These are phyloP conservation scores for Nemopilema nomurai DNA, from an alignment of 30 jellyfish, hydroid and myxozoan genomes.

Conservation along the genomic window DNA sequence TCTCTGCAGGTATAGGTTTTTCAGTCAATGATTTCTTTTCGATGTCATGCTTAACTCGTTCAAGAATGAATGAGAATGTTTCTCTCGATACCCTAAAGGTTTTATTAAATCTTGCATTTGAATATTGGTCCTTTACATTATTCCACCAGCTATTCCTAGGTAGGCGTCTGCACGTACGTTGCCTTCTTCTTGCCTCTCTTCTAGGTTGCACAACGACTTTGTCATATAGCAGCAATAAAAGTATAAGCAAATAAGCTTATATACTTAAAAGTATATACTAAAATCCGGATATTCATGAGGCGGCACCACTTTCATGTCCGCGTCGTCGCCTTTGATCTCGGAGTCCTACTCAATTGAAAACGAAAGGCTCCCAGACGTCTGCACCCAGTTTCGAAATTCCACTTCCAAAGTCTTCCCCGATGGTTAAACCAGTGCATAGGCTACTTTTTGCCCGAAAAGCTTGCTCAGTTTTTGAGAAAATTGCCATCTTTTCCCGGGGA, in stretches of 20 bases:
- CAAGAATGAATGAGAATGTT: conserved; percentile 58
- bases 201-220: conserved; percentile 28
- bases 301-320: no score
- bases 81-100: conserved; percentile 51
- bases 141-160: conserved; percentile 70
- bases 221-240: conserved; percentile 33
- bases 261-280: no score
- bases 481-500: no score
- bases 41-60: conserved; percentile 60
- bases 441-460: no score
- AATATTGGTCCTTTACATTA: conserved; percentile 46
- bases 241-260: conserved; percentile 34
- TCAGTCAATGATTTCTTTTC: conserved; percentile 45
- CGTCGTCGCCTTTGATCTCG: no score
- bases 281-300: no score
- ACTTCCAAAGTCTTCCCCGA: no score
- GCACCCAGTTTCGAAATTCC: no score
- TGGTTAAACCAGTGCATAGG: no score
- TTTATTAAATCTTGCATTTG: conserved; percentile 60
- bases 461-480: no score
- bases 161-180: conserved; percentile 52
- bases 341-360: no score
- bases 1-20: conserved; percentile 72
- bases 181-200: conserved; percentile 33
- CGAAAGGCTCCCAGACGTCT: no score